Evolutionary conservation across 2,888 invertebrate genomes (phyloP).

Genomic region (Boloria euphrosyne): DNA sequence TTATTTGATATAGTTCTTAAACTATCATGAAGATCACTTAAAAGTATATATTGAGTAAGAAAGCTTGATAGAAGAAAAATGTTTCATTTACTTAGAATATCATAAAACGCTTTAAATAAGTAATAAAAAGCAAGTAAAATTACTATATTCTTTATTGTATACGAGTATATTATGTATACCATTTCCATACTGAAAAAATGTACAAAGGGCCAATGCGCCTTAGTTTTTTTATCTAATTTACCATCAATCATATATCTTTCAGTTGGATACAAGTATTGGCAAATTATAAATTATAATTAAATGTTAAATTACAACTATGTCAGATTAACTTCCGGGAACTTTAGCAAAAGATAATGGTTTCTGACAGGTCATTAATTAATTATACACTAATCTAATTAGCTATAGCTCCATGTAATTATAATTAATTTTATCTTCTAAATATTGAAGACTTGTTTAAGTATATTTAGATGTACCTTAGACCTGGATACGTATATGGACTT

Average conservation of each 20-base stretch:
- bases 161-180: too few relatives aligned
- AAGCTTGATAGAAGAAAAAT: too few relatives aligned
- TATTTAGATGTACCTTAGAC: neutral
- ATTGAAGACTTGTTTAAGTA: neutral
- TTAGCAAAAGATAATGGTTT: slow-evolving; percentile 13
- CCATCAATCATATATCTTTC: neutral
- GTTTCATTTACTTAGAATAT: too few relatives aligned
- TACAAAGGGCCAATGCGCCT: too few relatives aligned
- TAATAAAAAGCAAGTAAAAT: too few relatives aligned
- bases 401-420: slow-evolving; percentile 9
- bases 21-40: too few relatives aligned
- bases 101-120: too few relatives aligned
- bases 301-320: slow-evolving; percentile 7
- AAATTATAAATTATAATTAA: slow-evolving; percentile 3
- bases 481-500: neutral
- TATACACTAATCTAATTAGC: slow-evolving; percentile 20
- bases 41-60: too few relatives aligned
- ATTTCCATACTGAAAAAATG: too few relatives aligned
- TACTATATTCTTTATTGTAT: too few relatives aligned
- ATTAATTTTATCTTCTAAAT: slow-evolving; percentile 15
- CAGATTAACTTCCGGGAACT: slow-evolving; percentile 7
- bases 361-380: slow-evolving; percentile 16
- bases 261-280: neutral
- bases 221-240: too few relatives aligned
- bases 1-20: too few relatives aligned